Base-by-base conservation (phyloP, 1,140 invertebrate species). In the Zaprionus taronus region DNA sequence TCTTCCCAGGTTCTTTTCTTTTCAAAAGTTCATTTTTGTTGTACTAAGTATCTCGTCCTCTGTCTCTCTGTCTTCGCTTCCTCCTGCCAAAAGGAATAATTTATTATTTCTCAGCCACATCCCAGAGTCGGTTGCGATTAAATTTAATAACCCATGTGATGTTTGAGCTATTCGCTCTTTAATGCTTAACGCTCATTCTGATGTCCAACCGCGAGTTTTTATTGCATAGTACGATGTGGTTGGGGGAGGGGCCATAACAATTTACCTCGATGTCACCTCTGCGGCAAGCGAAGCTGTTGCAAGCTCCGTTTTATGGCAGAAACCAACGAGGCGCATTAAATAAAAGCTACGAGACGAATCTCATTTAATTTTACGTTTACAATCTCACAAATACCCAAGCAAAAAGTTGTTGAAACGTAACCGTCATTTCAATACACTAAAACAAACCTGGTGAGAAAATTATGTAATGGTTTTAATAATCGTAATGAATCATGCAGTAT, bases 321-420 rank as follows among this genome's bases (percentile, higher is more conserved):
- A 82, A 51, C 47, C 84, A 87, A 57, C 84, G 80, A 77, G 80
- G 75, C 85, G 85, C 81, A 77, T 81, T 77, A 76, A 85, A 79
- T 80, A 80, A 72, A 79, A 55, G 70, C 81, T 56, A 83, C 74
- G 63, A 89, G 84, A 89, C 84, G 84, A 89, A 81, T 84, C 71
- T 79, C 85, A 71, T 89, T 89, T 89, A 89, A 82, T 89, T 89
- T 89, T 71, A 89, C 85, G 81, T 70, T 72, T 79, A 72, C 78
- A 73, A 82, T 84, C 83, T 83, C 68, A 65, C 65, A 70, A 68
- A 76, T 38, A 22, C 36, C 12, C 62, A 15, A 26, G 34, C 72
- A 58, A 71, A 63, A 65, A 55, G 14, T 28, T 47, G 20, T 7
- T 14, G 5, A 17, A 1, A 47, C 14, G 1, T 28, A 36, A 22